phyloP scores from a whole-genome alignment of 1,140 invertebrate species.

The Bombus vancouverensis region DNA sequence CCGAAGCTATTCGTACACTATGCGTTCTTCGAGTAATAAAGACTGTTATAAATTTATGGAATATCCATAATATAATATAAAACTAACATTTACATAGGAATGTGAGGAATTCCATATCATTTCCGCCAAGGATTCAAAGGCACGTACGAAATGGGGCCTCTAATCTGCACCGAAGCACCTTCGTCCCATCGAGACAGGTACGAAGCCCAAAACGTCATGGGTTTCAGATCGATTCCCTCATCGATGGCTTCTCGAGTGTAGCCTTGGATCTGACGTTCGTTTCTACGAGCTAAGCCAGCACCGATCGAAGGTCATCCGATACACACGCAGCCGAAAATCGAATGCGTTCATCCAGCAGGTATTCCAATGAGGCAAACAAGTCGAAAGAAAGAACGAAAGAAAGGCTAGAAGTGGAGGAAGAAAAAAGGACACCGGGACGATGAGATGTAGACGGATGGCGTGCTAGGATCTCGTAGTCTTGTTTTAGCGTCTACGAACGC shows the following conservation, averaged over 20 bases:
- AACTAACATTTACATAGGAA: not conserved
- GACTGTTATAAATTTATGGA: too few species aligned
- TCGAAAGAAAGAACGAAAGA: slow-evolving; percentile 37
- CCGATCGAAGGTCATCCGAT: slow-evolving; percentile 68
- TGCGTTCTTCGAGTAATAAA: too few species aligned
- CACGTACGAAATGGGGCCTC: not conserved
- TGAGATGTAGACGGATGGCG: slow-evolving; percentile 66
- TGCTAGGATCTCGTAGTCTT: slow-evolving; percentile 64
- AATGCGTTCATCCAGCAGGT: slow-evolving; percentile 73
- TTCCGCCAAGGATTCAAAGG: not conserved
- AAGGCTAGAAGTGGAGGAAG: slow-evolving; percentile 7
- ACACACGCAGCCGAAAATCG: slow-evolving; percentile 66
- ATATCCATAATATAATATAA: too few species aligned
- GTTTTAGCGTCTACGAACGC: slow-evolving; percentile 68
- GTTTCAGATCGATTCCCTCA: slow-evolving; percentile 49
- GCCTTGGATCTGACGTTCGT: slow-evolving; percentile 51
- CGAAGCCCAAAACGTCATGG: not conserved
- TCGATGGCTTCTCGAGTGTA: slow-evolving; percentile 44
- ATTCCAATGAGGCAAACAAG: slow-evolving; percentile 72
- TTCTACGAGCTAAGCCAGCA: slow-evolving; percentile 48
- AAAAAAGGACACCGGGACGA: slow-evolving; percentile 29
- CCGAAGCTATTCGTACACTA: too few species aligned
- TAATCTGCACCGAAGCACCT: not conserved
- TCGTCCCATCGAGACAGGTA: slow-evolving; percentile 8
- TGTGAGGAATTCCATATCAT: not conserved